Conservation (phyloP, 1,140 invertebrate species). For the Drosophila rhopaloa region DNA sequence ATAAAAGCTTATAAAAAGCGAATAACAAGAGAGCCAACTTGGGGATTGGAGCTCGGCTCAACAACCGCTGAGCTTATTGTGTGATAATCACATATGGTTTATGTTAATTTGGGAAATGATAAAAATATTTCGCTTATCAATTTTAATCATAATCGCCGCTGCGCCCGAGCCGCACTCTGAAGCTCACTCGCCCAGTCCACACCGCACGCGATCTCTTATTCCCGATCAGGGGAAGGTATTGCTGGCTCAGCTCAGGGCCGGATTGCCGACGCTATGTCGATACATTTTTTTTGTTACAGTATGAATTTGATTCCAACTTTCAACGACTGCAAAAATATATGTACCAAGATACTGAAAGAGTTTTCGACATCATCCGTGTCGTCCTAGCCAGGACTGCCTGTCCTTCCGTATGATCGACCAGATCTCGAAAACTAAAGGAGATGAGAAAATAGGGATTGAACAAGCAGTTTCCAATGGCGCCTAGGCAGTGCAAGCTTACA, state of each 20-base stretch:
- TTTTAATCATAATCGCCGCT: slow-evolving; percentile 78
- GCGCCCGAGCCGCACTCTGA: slow-evolving; percentile 40
- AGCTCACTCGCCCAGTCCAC: slow-evolving; percentile 24
- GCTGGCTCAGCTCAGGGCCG: slow-evolving; percentile 18
- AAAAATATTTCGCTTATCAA: slow-evolving; percentile 83
- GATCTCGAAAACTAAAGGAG: too few species aligned
- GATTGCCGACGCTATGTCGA: not conserved
- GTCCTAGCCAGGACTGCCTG: too few species aligned
- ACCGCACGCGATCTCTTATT: slow-evolving; percentile 65
- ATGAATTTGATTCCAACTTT: too few species aligned
- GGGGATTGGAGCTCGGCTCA: slow-evolving; percentile 23
- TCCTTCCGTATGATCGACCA: too few species aligned
- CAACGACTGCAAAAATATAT: too few species aligned
- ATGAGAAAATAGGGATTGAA: too few species aligned
- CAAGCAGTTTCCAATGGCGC: too few species aligned
- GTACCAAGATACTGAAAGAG: too few species aligned
- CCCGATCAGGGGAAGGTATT: slow-evolving; percentile 9
- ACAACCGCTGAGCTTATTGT: slow-evolving; percentile 64
- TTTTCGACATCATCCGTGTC: too few species aligned
- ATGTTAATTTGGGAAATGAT: slow-evolving; percentile 81
- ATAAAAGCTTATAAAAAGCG: slow-evolving; percentile 78
- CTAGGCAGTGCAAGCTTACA: too few species aligned
- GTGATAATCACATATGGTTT: slow-evolving; percentile 81
- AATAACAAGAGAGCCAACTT: slow-evolving; percentile 47
- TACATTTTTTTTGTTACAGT: too few species aligned